A percentile compares a stretch with the other conserved stretches of the same genome.
phyloP scores from a whole-genome alignment of 2,888 invertebrate species.

The Drosophila sordidula region DNA sequence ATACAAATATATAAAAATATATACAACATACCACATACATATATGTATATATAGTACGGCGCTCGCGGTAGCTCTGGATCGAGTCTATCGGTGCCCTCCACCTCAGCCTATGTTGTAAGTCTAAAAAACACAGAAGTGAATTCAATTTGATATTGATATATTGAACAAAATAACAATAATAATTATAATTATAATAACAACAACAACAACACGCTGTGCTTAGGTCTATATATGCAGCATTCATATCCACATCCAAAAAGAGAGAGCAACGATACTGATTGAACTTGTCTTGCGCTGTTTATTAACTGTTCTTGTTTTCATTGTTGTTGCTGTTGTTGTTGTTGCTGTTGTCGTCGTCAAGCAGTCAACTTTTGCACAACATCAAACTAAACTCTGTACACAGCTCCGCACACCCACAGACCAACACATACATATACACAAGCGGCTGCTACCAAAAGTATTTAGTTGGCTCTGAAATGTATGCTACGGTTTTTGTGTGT shows the following conservation, averaged over 20 bases:
- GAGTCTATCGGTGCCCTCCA: slow-evolving; percentile 93
- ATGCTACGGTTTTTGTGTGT: slow-evolving; percentile 62
- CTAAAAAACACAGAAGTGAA: slow-evolving; percentile 82
- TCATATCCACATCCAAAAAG: slow-evolving; percentile 18
- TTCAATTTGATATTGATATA: slow-evolving; percentile 19
- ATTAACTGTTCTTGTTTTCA: slow-evolving; percentile 50
- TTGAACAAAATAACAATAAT: slow-evolving; percentile 21
- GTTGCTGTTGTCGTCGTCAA: slow-evolving; percentile 37
- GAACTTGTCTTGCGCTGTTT: slow-evolving; percentile 55
- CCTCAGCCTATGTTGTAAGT: slow-evolving; percentile 90
- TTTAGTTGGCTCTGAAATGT: slow-evolving; percentile 56
- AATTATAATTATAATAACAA: slow-evolving; percentile 17
- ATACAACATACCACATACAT: slow-evolving; percentile 30
- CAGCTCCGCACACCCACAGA: slow-evolving; percentile 17
- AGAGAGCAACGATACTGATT: slow-evolving; percentile 48
- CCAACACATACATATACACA: slow-evolving; percentile 19
- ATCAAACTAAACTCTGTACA: slow-evolving; percentile 21
- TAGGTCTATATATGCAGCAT: slow-evolving; percentile 41
- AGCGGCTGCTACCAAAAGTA: slow-evolving; percentile 41
- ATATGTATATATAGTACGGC: slow-evolving; percentile 71
- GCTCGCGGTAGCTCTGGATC: slow-evolving; percentile 91
- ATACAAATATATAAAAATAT: neutral
- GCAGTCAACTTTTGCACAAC: slow-evolving; percentile 52
- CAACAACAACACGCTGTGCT: slow-evolving; percentile 48
- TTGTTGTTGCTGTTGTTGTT: slow-evolving; percentile 51